A percentile compares a stretch with the other conserved stretches of the same genome.
Evolutionary conservation across 2,113 vertebrate species (phyloP).

Genomic region (Rhynchomys soricoides): DNA sequence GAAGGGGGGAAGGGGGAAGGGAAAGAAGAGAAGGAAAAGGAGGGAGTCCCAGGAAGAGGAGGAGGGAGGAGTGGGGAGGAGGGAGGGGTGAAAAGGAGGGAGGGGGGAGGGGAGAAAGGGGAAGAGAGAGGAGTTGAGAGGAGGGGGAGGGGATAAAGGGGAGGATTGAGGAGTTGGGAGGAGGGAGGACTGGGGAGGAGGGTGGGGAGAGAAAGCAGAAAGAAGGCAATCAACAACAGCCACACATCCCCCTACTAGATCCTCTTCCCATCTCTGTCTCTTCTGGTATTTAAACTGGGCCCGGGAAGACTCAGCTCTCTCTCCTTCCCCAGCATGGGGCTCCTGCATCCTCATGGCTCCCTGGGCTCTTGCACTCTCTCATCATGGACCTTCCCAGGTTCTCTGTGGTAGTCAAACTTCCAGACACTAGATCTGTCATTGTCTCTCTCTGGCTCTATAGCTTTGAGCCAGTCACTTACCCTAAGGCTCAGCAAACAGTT

Average conservation of each 20-base stretch:
- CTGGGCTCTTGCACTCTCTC: too few species aligned
- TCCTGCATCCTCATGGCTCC: too few species aligned
- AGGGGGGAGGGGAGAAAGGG: not conserved
- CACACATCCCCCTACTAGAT: not conserved
- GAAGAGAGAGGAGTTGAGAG: too few species aligned
- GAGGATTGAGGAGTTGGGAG: not conserved
- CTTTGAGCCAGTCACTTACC: not conserved
- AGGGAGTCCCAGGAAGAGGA: too few species aligned
- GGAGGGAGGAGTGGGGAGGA: too few species aligned
- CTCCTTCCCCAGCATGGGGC: not conserved
- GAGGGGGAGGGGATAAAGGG: too few species aligned
- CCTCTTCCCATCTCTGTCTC: not conserved
- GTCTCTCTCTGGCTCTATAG: not conserved
- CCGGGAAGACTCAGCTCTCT: not conserved
- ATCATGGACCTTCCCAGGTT: not conserved
- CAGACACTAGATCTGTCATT: not conserved
- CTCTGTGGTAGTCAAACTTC: not conserved
- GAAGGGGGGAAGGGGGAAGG: not conserved
- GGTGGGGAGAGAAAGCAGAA: too few species aligned
- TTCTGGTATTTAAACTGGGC: accelerated
- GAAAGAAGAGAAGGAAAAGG: accelerated
- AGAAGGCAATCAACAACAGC: too few species aligned
- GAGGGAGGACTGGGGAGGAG: too few species aligned
- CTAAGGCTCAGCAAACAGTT: not conserved
- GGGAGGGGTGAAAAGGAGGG: too few species aligned